phyloP scores from a whole-genome alignment of 2,113 vertebrate genomes.

The Xiphophorus couchianus region DNA sequence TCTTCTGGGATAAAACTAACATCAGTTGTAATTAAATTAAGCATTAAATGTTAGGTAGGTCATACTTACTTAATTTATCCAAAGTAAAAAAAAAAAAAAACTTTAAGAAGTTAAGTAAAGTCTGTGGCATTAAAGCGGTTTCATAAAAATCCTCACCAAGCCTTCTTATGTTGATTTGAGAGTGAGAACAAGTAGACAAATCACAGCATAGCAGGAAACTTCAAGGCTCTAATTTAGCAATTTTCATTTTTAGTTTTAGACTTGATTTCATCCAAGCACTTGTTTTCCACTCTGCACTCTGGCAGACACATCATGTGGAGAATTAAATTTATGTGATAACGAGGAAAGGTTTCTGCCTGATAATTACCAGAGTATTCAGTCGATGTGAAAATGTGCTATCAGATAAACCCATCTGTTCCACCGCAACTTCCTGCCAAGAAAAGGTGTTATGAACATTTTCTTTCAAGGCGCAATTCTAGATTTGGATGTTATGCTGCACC shows the following conservation, averaged over 20 bases:
- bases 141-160: no score
- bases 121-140: no score
- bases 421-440: conserved; percentile 13
- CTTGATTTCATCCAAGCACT: not conserved
- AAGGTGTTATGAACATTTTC: conserved; percentile 12
- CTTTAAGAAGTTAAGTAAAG: no score
- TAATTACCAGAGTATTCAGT: conserved; percentile 1
- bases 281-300: conserved; percentile 15
- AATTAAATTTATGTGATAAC: conserved; percentile 22
- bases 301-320: not conserved
- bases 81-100: no score
- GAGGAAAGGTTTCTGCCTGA: conserved; percentile 16
- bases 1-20: no score
- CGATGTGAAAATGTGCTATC: not conserved
- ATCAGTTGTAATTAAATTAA: no score
- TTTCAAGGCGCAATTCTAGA: not conserved
- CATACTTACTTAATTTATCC: no score
- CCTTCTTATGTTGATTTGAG: no score
- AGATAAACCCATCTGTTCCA: conserved; percentile 7
- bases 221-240: not conserved
- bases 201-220: conserved; percentile 7
- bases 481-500: not conserved
- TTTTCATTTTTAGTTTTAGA: not conserved
- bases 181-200: not conserved
- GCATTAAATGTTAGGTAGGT: no score